Conservation (phyloP, 2,113 vertebrate species). For the Patagioenas fasciata region DNA sequence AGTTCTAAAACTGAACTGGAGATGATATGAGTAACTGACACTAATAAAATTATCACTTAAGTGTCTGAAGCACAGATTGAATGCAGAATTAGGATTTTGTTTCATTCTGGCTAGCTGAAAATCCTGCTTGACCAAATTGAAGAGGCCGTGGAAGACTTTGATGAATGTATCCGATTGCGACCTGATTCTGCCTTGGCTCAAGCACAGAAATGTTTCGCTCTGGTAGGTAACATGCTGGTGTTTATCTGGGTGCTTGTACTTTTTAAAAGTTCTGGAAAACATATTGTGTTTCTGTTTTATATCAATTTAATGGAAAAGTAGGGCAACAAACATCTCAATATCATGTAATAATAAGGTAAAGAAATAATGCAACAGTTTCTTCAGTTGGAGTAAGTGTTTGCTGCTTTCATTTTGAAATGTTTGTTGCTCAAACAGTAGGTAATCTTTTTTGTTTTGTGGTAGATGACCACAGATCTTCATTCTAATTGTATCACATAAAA, state of each 20-base stretch:
- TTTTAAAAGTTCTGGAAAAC: not conserved
- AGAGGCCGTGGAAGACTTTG: conserved; percentile 96
- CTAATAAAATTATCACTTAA: not conserved
- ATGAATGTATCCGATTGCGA: conserved; percentile 93
- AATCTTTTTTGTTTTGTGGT: not conserved
- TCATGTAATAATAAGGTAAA: not conserved
- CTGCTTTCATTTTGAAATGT: not conserved
- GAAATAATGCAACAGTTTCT: not conserved
- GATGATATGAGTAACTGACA: rapidly evolving
- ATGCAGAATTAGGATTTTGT: conserved; percentile 29
- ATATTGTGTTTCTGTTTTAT: not conserved
- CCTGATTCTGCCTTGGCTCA: conserved; percentile 97
- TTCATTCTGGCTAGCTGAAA: conserved; percentile 84
- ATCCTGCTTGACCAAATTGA: conserved; percentile 98
- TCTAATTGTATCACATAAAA: not conserved
- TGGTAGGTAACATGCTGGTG: conserved; percentile 77
- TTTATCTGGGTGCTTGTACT: not conserved
- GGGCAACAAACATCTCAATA: not conserved
- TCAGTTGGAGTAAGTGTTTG: not conserved
- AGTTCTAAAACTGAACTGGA: not conserved
- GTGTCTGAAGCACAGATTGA: conserved; percentile 13
- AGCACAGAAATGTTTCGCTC: conserved; percentile 97
- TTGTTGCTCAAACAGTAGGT: not conserved
- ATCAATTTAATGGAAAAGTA: not conserved
- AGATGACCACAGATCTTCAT: not conserved